Evolutionary conservation across 2,888 invertebrate genomes (phyloP).

Genomic region (Rotaria macrura): DNA sequence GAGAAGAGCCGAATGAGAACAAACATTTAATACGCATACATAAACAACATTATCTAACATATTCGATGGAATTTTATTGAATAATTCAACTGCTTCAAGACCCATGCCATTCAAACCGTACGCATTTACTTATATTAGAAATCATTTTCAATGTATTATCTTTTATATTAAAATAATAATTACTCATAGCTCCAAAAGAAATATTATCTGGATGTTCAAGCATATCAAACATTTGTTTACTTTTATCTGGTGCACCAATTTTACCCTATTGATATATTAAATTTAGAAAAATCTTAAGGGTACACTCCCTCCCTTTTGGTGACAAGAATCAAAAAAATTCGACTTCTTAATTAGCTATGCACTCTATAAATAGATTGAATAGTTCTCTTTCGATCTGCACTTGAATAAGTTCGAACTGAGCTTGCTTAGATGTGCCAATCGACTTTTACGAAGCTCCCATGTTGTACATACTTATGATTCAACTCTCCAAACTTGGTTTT

Average conservation of each 20-base stretch:
- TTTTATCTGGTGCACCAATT: neutral
- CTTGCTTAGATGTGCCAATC: too few relatives aligned
- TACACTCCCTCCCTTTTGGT: too few relatives aligned
- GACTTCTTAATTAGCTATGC: too few relatives aligned
- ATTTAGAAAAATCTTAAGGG: too few relatives aligned
- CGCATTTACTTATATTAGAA: neutral
- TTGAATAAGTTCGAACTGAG: too few relatives aligned
- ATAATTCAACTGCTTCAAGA: neutral
- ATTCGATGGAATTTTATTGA: neutral
- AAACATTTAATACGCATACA: conserved; percentile 11
- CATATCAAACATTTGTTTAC: neutral
- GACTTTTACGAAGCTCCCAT: too few relatives aligned
- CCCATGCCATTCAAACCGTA: conserved; percentile 1
- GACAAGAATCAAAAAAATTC: too few relatives aligned
- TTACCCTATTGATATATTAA: neutral
- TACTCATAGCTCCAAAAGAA: neutral
- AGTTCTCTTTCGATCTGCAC: too few relatives aligned
- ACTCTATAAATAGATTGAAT: too few relatives aligned
- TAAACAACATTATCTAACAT: neutral
- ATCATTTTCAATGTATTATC: neutral
- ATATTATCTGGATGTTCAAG: neutral
- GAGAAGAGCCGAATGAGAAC: neutral
- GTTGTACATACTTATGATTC: too few relatives aligned
- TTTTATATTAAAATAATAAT: neutral
- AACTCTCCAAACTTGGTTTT: too few relatives aligned